Evolutionary conservation across 2,113 vertebrate genomes (phyloP), one percentile per base, ranked within the genome.

Genomic region (Sminthopsis crassicaudata): DNA sequence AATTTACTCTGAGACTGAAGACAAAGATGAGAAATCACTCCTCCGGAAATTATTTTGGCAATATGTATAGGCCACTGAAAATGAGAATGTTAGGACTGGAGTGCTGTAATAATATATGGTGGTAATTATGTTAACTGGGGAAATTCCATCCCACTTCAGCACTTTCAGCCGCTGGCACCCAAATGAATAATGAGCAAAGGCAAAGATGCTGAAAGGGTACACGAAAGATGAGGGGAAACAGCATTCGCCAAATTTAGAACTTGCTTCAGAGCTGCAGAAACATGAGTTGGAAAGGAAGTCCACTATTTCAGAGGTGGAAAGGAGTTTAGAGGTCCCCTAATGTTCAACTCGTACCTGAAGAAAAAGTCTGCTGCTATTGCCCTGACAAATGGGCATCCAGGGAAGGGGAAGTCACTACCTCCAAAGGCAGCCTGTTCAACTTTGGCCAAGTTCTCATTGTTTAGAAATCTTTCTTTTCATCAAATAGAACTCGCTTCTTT

Each of bases 51-150:
- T 94, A 97, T 96, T 96, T 94, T 93, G 92, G 93, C 96, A 95
- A 96, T 97, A 91, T 92, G 96, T 90, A 93, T 95, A 96, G 96
- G 95, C 94, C 97, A 97, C 93, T 14, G 95, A 95, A 97, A 97
- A 98, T 96, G 96, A 98, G 95, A 94, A 96, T 97, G 91, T 96
- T 97, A 96, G 95, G 97, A 97, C 96, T 97, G 97, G 67, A 94
- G 95, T 94, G 93, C 97, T 96, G 95, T 91, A 95, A 97, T 97
- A 97, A 97, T 97, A 97, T 97, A 97, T 95, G 95, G 96, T 94
- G 97, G 96, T 97, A 97, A 98, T 97, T 97, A 97, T 92, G 97
- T 97, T 97, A 98, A 98, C 97, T 97, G 97, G 96, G 95, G 96
- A 97, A 97, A 97, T 97, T 97, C 97, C 91, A 97, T 96, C 94